Conservation (phyloP, 2,888 invertebrate genomes). For the Sarcophaga carnaria region DNA sequence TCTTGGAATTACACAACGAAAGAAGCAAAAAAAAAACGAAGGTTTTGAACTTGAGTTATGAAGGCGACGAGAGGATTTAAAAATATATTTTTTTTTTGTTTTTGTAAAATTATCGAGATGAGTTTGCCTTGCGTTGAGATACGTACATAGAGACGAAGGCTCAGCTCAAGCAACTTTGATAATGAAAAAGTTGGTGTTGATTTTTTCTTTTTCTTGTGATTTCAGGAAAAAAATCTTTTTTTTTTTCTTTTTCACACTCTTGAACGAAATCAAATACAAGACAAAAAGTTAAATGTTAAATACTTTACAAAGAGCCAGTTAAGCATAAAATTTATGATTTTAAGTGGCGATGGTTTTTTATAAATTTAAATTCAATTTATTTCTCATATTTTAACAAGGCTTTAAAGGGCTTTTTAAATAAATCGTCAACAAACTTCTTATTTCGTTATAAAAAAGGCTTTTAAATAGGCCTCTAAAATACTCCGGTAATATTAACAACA, state of each 20-base stretch:
- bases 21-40: conserved; percentile 16
- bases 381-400: neutral
- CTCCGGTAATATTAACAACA: no score
- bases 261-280: no score
- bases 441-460: no score
- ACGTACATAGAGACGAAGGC: neutral
- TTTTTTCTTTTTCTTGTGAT: neutral
- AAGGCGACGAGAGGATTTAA: conserved; percentile 42
- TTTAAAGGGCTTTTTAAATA: neutral
- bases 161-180: conserved; percentile 36
- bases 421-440: no score
- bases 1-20: conserved; percentile 18
- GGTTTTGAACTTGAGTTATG: conserved; percentile 65
- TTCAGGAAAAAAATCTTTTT: no score
- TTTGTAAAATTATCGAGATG: conserved; percentile 60
- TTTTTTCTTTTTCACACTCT: no score
- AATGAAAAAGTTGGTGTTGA: conserved; percentile 13
- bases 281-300: neutral
- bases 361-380: neutral
- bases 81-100: conserved; percentile 41
- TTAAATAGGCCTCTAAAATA: no score
- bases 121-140: neutral
- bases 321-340: neutral
- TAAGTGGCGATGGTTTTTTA: neutral
- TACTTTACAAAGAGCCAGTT: neutral